Base-by-base conservation (phyloP, 2,888 invertebrate genomes). In the Idaea straminata region DNA sequence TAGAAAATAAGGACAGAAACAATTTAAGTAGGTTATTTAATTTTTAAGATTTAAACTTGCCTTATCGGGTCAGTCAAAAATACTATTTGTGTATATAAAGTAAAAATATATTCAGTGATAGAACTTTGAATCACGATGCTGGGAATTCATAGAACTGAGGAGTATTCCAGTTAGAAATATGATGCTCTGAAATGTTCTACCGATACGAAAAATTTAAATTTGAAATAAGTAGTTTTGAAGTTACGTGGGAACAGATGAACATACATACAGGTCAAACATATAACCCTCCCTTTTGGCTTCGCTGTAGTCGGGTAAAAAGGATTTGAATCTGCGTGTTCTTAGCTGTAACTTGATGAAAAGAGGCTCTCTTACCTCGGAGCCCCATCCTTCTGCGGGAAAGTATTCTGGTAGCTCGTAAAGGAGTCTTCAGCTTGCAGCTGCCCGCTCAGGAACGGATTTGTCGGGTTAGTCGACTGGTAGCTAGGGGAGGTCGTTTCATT, bases 401-500 rank as follows among this genome's bases (percentile, higher is more conserved):
- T 92, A 69, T 92, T 91, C 75, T 92, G 92, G 71, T 92, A 92
- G 81, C 92, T 92, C 73, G 93, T 94, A 78, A 94, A 94, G 15
- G 93, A 89, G 63, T 94, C 94, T 77, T 94, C 94, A 16, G 94
- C 94, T 70, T 88, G 91, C 35, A 90, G 86, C 59, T 86, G 83
- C 15, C 86, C 93, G 68, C 89, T 93, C 66, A 87, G 76, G 73
- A 93, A 93, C 3, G 93, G 93, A 68, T 93, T 93, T 64, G 94
- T 94, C 0, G 94, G 94, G 70, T 94, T 94, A n/a, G 94, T 94
- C 5, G 91, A 93, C 78, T 92, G 93, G 72, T 91, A 91, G 6
- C 88, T 86, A 0, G 91, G 92, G 0, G 90, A 89, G 0, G 91
- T 88, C 0, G 90, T 88, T 70, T 93, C 92, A 66, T 92, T 92